Conservation (phyloP, 2,888 invertebrate genomes). For the Drosophila picticornis region DNA sequence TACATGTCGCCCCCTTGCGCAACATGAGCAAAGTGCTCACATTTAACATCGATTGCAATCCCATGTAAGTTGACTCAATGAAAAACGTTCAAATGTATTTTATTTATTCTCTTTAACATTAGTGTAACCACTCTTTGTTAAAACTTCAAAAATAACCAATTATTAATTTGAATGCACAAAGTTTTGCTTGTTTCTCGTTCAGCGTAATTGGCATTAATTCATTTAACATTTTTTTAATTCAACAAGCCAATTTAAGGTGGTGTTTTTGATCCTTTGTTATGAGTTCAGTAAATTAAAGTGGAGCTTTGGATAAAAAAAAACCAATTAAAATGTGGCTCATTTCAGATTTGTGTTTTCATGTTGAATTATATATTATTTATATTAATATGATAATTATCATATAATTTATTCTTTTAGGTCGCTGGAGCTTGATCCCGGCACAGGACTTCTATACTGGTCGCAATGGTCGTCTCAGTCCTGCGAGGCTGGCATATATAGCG, state of each 20-base stretch:
- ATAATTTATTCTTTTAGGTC: conserved; percentile 85
- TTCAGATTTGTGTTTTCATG: background rate
- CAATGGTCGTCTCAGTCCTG: conserved; percentile 87
- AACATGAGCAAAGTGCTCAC: conserved; percentile 87
- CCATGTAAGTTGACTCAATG: conserved; percentile 85
- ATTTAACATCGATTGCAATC: conserved; percentile 86
- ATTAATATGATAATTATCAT: background rate
- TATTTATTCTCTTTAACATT: background rate
- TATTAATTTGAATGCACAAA: background rate
- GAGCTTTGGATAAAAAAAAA: background rate
- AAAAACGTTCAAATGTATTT: background rate
- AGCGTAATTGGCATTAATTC: background rate
- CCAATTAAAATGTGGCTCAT: background rate
- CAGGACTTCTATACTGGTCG: conserved; percentile 92
- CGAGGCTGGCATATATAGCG: conserved; percentile 88
- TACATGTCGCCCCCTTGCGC: conserved; percentile 89
- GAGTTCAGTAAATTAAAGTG: background rate
- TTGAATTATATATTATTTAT: background rate
- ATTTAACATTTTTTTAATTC: background rate
- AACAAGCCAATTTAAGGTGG: background rate
- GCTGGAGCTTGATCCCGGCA: conserved; percentile 89
- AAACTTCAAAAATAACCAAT: background rate
- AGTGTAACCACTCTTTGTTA: background rate
- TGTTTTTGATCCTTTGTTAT: too few relatives aligned
- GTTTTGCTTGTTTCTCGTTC: background rate